Evolutionary conservation across 2,113 vertebrate genomes (phyloP).

Genomic region (Smithornis capensis): DNA sequence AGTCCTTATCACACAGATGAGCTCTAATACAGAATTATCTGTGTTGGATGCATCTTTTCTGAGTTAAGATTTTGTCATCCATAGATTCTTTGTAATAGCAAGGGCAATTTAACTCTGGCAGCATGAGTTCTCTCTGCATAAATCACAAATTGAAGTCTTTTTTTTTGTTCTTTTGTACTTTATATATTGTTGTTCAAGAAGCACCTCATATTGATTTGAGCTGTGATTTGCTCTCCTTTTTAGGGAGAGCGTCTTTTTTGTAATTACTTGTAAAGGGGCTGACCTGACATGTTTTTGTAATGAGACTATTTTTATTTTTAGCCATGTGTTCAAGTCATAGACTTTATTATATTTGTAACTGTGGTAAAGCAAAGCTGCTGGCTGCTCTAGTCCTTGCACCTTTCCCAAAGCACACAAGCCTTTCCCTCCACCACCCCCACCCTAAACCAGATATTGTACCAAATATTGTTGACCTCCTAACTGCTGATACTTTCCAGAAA

Average conservation of each 20-base stretch:
- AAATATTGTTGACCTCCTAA: neutral
- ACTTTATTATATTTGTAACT: neutral
- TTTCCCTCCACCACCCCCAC: accelerated
- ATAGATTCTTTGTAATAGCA: conserved; percentile 40
- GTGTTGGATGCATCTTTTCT: conserved; percentile 29
- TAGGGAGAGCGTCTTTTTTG: neutral
- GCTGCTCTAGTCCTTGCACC: neutral
- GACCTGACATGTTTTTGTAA: neutral
- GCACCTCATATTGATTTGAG: neutral
- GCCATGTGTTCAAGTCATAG: neutral
- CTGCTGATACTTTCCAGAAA: neutral
- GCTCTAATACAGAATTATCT: conserved; percentile 20
- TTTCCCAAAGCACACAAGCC: neutral
- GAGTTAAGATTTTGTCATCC: conserved; percentile 12
- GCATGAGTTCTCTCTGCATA: conserved; percentile 1
- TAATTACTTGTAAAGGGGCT: neutral
- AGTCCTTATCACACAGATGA: conserved; percentile 8
- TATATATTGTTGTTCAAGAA: neutral
- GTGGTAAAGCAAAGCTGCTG: neutral
- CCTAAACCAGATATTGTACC: neutral
- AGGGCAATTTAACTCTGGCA: conserved; percentile 52
- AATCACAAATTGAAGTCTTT: neutral
- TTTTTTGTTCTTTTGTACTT: neutral
- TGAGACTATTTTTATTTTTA: neutral
- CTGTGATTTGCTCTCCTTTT: neutral